Evolutionary conservation across 2,797 vertebrate species (phyloP).

Genomic region (Falco novaeseelandiae): DNA sequence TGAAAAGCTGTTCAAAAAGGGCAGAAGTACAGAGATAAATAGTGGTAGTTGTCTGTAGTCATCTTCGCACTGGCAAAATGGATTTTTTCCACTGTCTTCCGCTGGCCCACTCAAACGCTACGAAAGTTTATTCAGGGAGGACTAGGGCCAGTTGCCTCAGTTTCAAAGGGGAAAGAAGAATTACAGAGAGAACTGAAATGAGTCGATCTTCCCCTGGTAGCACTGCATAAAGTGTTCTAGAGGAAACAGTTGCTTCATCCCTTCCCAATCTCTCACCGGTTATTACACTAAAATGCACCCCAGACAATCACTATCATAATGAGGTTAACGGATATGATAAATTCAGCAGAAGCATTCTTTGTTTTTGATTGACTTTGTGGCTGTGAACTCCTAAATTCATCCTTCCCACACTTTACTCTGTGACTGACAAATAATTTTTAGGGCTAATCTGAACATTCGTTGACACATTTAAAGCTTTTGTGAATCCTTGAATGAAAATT

Average conservation of each 20-base stretch:
- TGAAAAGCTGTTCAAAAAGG: not conserved
- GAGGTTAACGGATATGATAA: constrained; percentile 66
- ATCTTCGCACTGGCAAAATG: not conserved
- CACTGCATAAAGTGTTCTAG: constrained; percentile 36
- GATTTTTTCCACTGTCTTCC: not conserved
- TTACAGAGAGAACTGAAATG: constrained; percentile 52
- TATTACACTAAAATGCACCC: constrained; percentile 64
- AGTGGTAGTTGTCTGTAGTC: not conserved
- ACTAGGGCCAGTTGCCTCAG: not conserved
- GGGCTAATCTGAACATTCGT: constrained; percentile 2
- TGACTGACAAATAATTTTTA: constrained; percentile 19
- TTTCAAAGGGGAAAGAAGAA: constrained; percentile 25
- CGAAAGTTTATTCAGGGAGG: not conserved
- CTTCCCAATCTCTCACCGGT: constrained; percentile 52
- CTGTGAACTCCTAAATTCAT: constrained; percentile 26
- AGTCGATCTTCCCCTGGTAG: constrained; percentile 32
- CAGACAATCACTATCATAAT: constrained; percentile 68
- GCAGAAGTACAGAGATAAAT: not conserved
- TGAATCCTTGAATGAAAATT: constrained; percentile 21
- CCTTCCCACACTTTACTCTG: not conserved
- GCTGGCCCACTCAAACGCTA: not conserved
- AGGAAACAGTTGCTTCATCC: constrained; percentile 52
- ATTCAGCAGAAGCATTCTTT: constrained; percentile 48
- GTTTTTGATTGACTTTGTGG: constrained; percentile 55
- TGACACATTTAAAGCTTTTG: constrained; percentile 14